Conservation (phyloP, 2,113 vertebrate species). For the Hippocampus guttulatus region DNA sequence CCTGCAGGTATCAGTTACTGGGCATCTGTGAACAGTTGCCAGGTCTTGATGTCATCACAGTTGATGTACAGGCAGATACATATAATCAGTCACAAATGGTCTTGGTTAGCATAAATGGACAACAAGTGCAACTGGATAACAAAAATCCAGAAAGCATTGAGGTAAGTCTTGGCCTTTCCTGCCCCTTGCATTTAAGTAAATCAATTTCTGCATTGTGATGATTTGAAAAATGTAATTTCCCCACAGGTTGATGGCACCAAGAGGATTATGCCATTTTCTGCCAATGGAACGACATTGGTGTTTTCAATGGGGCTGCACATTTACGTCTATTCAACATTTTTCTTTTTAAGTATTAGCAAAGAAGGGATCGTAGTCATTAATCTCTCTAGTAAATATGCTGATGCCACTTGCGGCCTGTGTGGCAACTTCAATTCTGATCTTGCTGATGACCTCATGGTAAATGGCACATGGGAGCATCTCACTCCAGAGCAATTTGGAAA, state of each 20-base stretch:
- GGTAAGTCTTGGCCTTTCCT: constrained; percentile 9
- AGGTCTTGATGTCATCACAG: constrained; percentile 14
- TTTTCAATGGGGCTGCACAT: constrained; percentile 23
- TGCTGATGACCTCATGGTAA: constrained; percentile 21
- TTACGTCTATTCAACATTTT: constrained; percentile 21
- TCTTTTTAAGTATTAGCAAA: constrained; percentile 33
- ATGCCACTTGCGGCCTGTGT: constrained; percentile 35
- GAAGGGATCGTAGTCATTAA: constrained; percentile 15
- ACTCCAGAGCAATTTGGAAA: constrained; percentile 16
- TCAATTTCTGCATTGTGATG: not conserved
- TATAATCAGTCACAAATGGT: constrained; percentile 19
- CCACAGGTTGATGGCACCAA: constrained; percentile 43
- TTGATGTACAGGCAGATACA: constrained; percentile 27
- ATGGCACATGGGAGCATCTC: constrained; percentile 10
- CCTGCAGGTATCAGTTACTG: constrained; percentile 36
- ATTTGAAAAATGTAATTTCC: constrained; percentile 26
- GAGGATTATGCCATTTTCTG: constrained; percentile 22
- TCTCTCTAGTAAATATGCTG: constrained; percentile 33
- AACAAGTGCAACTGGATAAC: constrained; percentile 17
- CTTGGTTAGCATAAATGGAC: constrained; percentile 22
- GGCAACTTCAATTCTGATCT: constrained; percentile 48
- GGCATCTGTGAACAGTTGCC: constrained; percentile 11
- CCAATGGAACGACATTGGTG: constrained; percentile 26
- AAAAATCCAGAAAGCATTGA: constrained; percentile 23
- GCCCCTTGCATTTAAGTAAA: not conserved